Percentiles rank a stretch among this genome's conserved stretches.
Evolutionary conservation across 2,113 vertebrate species (phyloP).

Genomic region (Genyomyrus donnyi): DNA sequence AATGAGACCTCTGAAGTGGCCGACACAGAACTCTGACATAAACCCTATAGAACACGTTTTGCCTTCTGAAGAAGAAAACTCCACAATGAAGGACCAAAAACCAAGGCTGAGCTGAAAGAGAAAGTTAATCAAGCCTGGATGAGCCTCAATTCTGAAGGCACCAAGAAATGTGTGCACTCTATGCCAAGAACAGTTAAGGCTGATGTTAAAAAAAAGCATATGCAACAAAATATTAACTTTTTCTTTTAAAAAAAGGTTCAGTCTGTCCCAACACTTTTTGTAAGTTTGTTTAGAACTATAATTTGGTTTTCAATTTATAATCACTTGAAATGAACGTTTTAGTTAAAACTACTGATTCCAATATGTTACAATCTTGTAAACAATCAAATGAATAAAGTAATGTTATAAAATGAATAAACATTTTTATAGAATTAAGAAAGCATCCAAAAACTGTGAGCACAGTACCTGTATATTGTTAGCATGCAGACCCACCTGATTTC

Average conservation of each 20-base stretch:
- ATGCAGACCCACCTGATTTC: constrained; percentile 52
- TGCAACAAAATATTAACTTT: background rate
- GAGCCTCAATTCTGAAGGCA: background rate
- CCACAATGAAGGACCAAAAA: background rate
- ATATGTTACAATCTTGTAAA: background rate
- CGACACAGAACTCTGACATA: background rate
- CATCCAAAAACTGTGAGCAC: background rate
- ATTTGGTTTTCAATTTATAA: background rate
- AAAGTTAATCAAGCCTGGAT: background rate
- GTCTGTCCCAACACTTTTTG: background rate
- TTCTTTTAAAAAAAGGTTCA: background rate
- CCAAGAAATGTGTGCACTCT: background rate
- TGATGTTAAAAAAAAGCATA: background rate
- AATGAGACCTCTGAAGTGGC: no score
- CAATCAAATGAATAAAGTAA: background rate
- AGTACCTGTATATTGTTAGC: background rate
- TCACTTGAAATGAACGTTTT: background rate
- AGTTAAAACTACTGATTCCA: background rate
- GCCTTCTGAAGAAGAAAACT: background rate
- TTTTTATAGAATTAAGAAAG: background rate
- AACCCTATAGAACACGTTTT: background rate
- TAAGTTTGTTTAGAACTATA: background rate
- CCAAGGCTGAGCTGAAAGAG: background rate
- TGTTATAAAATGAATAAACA: background rate
- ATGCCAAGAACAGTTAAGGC: background rate